Evolutionary conservation across 1,140 invertebrate genomes (phyloP).

Genomic region (Tribolium castaneum): DNA sequence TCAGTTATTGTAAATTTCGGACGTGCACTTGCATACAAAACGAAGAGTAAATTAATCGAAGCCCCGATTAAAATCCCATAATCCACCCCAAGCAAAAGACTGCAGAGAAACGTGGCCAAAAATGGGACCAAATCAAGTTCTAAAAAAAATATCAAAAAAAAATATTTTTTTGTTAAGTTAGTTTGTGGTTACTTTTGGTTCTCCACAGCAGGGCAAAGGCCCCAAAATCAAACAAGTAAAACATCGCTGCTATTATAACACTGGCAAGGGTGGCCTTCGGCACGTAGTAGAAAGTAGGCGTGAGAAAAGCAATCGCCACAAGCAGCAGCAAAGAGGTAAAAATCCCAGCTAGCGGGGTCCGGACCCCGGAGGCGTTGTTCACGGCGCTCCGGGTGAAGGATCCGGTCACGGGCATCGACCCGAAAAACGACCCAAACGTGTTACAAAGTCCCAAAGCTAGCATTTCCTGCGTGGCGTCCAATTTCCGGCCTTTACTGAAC

Average conservation of each 20-base stretch:
- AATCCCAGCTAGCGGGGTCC: conserved; percentile 81
- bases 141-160: conserved; percentile 35
- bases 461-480: conserved; percentile 87
- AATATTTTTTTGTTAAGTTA: conserved; percentile 43
- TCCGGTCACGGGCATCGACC: conserved; percentile 87
- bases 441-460: conserved; percentile 84
- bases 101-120: conserved; percentile 70
- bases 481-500: conserved; percentile 76
- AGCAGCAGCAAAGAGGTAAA: conserved; percentile 83
- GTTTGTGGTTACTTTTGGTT: conserved; percentile 84
- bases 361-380: conserved; percentile 87
- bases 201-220: conserved; percentile 84
- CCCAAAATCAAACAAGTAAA: conserved; percentile 89
- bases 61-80: conserved; percentile 79
- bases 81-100: conserved; percentile 72
- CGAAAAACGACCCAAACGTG: conserved; percentile 84
- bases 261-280: conserved; percentile 81
- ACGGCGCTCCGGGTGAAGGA: conserved; percentile 85
- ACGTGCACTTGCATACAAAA: conserved; percentile 74
- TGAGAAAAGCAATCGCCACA: conserved; percentile 81
- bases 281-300: conserved; percentile 87
- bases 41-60: conserved; percentile 70
- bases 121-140: conserved; percentile 74
- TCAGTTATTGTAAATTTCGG: conserved; percentile 63
- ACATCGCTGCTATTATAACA: conserved; percentile 87